Conservation (phyloP, 2,888 invertebrate species). For the Escarpia spicata region DNA sequence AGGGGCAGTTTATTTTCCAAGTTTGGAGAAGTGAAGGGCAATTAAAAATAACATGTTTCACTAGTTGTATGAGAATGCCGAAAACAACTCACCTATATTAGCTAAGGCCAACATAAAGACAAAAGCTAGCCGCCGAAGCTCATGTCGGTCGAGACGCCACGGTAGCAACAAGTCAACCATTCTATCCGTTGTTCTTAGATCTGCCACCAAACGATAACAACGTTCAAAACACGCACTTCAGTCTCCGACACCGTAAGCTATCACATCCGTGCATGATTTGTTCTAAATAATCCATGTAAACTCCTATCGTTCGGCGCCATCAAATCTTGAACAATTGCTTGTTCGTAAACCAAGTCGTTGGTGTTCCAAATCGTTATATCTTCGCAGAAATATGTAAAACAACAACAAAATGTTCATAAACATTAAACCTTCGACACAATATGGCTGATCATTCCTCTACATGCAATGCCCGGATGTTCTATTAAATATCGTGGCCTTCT, state of each 20-base stretch:
- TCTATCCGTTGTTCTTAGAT: background rate
- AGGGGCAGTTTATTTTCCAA: too few species aligned
- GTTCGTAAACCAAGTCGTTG: background rate
- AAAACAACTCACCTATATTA: constrained; percentile 17
- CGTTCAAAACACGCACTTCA: constrained; percentile 16
- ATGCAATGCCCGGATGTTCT: background rate
- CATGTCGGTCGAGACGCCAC: background rate
- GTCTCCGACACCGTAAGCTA: background rate
- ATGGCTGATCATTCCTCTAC: background rate
- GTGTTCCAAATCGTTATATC: background rate
- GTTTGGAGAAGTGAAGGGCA: too few species aligned
- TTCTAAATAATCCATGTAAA: constrained; percentile 1
- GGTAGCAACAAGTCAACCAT: constrained; percentile 4
- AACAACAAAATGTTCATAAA: constrained; percentile 6
- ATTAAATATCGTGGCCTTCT: background rate
- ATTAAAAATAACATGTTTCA: background rate
- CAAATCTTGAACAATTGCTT: background rate
- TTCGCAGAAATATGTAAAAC: background rate
- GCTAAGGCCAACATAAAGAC: background rate
- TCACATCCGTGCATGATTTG: background rate
- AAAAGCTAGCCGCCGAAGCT: background rate
- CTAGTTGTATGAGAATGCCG: background rate
- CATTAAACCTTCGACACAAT: background rate
- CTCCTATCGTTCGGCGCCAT: constrained; percentile 16
- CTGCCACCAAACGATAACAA: constrained; percentile 1